These are phyloP conservation scores for Cheilosia variabilis DNA, from an alignment of 2,888 invertebrate genomes.

Conservation along the genomic window DNA sequence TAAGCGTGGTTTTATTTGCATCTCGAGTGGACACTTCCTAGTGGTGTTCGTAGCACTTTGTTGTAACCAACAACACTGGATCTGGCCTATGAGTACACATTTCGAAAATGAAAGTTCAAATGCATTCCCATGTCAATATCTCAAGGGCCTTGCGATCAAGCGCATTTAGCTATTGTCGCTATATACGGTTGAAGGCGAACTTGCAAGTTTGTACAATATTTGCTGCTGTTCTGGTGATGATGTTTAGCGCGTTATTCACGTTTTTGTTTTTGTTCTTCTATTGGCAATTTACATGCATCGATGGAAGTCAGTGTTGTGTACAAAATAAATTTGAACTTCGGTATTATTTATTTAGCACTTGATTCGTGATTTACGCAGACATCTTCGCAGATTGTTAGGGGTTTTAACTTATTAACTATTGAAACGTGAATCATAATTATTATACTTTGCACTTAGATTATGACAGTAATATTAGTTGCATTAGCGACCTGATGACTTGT, in stretches of 20 bases:
- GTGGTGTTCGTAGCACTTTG: slow-evolving; percentile 2
- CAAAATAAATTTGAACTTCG: slow-evolving; percentile 24
- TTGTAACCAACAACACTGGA: slow-evolving; percentile 20
- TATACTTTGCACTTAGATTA: neutral
- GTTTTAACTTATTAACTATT: neutral
- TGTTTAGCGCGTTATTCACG: slow-evolving; percentile 11
- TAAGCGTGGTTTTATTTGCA: slow-evolving; percentile 43
- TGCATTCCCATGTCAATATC: slow-evolving; percentile 60
- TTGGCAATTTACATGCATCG: slow-evolving; percentile 49
- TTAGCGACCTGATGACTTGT: no score
- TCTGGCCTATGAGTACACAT: slow-evolving; percentile 3
- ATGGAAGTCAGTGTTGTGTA: slow-evolving; percentile 42
- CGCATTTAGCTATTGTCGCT: slow-evolving; percentile 27
- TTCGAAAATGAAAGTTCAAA: slow-evolving; percentile 43
- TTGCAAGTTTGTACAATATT: slow-evolving; percentile 50
- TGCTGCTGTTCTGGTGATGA: slow-evolving; percentile 35
- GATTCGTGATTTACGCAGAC: slow-evolving; percentile 38
- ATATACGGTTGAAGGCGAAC: slow-evolving; percentile 50
- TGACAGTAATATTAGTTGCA: neutral
- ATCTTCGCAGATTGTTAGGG: neutral
- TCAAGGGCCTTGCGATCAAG: slow-evolving; percentile 43
- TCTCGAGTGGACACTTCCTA: slow-evolving; percentile 21
- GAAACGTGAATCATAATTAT: neutral
- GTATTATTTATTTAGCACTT: slow-evolving; percentile 41
- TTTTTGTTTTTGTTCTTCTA: slow-evolving; percentile 19